phyloP scores from a whole-genome alignment of 2,797 vertebrate genomes.

The Sebastes miniatus region DNA sequence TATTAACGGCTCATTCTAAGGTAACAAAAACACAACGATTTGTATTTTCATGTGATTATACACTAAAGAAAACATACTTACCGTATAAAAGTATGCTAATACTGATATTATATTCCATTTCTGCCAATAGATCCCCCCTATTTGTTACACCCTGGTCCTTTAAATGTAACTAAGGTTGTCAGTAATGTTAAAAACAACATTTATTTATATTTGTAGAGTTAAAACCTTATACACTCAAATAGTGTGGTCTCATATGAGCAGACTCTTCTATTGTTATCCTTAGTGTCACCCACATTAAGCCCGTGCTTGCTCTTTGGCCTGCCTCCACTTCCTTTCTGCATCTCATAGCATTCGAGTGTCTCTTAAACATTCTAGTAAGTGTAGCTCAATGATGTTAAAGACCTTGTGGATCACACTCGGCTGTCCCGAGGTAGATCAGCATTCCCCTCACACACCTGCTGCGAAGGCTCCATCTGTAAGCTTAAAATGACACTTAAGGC shows the following conservation, averaged over 20 bases:
- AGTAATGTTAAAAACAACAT: not conserved
- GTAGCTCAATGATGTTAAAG: conserved; percentile 41
- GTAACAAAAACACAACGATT: too few species aligned
- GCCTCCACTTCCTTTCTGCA: not conserved
- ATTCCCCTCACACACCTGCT: conserved; percentile 67
- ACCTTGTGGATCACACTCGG: conserved; percentile 36
- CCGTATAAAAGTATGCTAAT: too few species aligned
- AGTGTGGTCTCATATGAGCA: not conserved
- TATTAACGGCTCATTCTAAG: too few species aligned
- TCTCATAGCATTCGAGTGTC: not conserved
- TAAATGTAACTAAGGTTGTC: not conserved
- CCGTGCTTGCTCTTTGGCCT: not conserved
- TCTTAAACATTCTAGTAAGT: conserved; percentile 27
- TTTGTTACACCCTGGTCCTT: not conserved
- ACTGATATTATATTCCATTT: too few species aligned
- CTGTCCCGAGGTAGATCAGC: conserved; percentile 54
- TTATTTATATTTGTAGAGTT: not conserved
- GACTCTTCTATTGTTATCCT: not conserved
- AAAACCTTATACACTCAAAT: not conserved
- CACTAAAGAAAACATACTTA: too few species aligned
- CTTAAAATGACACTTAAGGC: conserved; percentile 74
- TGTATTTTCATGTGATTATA: too few species aligned
- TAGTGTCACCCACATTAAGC: not conserved
- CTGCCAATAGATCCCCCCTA: too few species aligned
- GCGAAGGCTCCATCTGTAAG: conserved; percentile 56